phyloP scores from a whole-genome alignment of 2,888 invertebrate species.

The Periphyllus acericola region DNA sequence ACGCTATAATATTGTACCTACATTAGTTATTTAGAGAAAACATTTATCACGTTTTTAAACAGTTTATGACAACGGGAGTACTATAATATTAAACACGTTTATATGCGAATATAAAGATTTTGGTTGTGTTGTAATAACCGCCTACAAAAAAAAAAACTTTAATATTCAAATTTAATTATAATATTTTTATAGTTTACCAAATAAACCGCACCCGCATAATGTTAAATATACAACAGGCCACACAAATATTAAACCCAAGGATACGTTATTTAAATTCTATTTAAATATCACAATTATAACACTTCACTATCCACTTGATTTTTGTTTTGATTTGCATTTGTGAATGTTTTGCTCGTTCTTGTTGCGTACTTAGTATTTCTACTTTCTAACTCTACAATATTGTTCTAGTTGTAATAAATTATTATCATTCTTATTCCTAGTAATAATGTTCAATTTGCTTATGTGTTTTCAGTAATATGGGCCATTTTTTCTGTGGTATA shows the following conservation, averaged over 20 bases:
- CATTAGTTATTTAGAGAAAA: neutral
- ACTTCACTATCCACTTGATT: neutral
- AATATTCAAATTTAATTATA: slow-evolving; percentile 18
- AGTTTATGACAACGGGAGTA: neutral
- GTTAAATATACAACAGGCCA: neutral
- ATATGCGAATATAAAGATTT: neutral
- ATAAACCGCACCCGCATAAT: slow-evolving; percentile 24
- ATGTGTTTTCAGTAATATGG: neutral
- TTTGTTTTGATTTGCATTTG: slow-evolving; percentile 13
- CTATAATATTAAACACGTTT: neutral
- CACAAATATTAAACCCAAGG: slow-evolving; percentile 33
- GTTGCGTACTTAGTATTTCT: too few relatives aligned
- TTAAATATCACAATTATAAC: neutral
- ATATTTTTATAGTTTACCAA: slow-evolving; percentile 1
- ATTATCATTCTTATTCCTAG: too few relatives aligned
- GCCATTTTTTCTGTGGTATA: too few relatives aligned
- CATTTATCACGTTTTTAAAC: neutral
- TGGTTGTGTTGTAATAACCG: slow-evolving; percentile 2
- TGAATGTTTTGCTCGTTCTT: neutral
- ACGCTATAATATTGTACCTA: too few relatives aligned
- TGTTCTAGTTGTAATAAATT: too few relatives aligned
- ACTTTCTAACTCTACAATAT: too few relatives aligned
- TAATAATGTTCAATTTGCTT: too few relatives aligned
- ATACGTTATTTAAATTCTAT: slow-evolving; percentile 34
- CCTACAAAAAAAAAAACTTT: slow-evolving; percentile 2